Conservation (phyloP, 2,797 vertebrate species). For the Clarias pachynema region DNA sequence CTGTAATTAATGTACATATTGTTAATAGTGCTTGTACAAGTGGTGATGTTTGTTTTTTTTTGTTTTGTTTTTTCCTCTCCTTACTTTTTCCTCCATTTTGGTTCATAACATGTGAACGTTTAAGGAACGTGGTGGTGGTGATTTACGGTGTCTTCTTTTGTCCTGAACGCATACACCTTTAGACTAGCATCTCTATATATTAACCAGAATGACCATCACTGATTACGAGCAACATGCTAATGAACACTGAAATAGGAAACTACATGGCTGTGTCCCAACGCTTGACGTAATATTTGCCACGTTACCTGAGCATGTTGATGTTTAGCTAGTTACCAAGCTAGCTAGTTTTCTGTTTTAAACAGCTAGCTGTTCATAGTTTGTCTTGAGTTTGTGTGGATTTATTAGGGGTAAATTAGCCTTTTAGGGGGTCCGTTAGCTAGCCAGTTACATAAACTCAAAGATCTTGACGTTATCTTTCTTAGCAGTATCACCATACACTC, state of each 20-base stretch:
- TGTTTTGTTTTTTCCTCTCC: no score
- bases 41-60: neutral
- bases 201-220: neutral
- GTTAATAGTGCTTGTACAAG: constrained; percentile 39
- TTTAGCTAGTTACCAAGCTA: neutral
- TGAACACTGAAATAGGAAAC: neutral
- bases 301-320: neutral
- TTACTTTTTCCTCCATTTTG: neutral
- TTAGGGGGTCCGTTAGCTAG: neutral
- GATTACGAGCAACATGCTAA: neutral
- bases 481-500: neutral
- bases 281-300: neutral
- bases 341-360: neutral
- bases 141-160: constrained; percentile 51
- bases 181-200: neutral
- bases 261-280: constrained; percentile 4
- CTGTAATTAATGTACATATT: constrained; percentile 33
- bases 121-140: constrained; percentile 32
- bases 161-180: constrained; percentile 37
- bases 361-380: neutral
- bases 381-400: neutral
- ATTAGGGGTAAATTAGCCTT: neutral
- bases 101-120: constrained; percentile 39
- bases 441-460: neutral
- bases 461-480: no score